Evolutionary conservation across 2,797 vertebrate species (phyloP), one percentile per base, ranked within the genome.

Genomic region (Coranthus polyacanthus): DNA sequence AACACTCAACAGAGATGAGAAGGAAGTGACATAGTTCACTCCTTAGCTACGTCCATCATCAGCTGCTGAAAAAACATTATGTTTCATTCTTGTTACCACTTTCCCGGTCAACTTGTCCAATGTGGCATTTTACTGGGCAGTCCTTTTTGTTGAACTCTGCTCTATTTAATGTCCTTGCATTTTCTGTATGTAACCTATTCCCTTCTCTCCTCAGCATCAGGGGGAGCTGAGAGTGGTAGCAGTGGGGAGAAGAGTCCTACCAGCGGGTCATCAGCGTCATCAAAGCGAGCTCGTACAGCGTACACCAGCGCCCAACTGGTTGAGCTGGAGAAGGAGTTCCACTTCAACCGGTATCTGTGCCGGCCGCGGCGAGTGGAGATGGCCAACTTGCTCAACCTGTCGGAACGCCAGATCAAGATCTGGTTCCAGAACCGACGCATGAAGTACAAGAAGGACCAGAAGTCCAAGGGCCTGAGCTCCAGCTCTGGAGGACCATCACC

Each of bases 381-480:
- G 97, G 97, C 97, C 73, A 98, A 98, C 88, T 90, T 98, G 88
- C 95, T 99, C 55, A 98, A 97, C 88, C 95, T 99, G 79, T 98
- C 96, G 4, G 97, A 98, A 85, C 92, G 97, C 65, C 97, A 99
- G 94, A 98, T 99, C 92, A 98, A 99, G 92, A 98, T 98, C 89
- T 99, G 97, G 97, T 99, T 99, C 89, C 97, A 99, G 93, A 99
- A 98, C 91, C 86, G 97, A 18, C 93, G 97, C 75, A 99, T 99
- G 97, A 99, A 99, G 81, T 98, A 98, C 84, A 99, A 99, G 70
- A 99, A 98, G 66, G 97, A 98, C 91, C 97, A 99, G 90, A 99
- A 99, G 88, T 94, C 93, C 2, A 99, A 99, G 90, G 98, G 97
- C 73, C 82, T 98, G 84, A 97, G 96, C 41, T 97, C 96, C 0